Conservation (phyloP, 37 sponge, comb jelly and placozoan genomes). For the Halisarca cf. caerulea region DNA sequence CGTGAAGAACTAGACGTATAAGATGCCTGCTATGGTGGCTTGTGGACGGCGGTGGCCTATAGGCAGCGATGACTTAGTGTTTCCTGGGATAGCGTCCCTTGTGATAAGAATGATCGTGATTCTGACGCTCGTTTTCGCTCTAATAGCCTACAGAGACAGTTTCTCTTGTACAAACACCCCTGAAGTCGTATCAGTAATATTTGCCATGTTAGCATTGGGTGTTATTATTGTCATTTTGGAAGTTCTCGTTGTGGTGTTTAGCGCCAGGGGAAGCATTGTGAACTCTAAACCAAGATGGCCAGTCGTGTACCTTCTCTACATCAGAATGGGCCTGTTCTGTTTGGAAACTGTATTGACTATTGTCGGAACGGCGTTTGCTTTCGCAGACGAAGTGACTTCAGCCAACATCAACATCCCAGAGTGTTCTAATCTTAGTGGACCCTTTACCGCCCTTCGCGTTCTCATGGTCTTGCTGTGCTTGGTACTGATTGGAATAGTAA, state of each 20-base stretch:
- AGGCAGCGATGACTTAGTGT: conserved; percentile 81
- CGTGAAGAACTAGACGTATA: no score
- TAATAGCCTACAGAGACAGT: conserved; percentile 33
- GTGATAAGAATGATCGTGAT: conserved; percentile 39
- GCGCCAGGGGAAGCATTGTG: conserved; percentile 69
- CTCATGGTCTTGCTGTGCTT: conserved; percentile 45
- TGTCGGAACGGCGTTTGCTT: conserved; percentile 57
- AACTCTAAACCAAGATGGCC: conserved; percentile 44
- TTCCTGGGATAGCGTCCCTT: conserved; percentile 42
- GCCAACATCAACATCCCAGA: neutral
- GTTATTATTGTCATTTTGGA: conserved; percentile 32
- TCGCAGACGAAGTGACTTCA: conserved; percentile 18
- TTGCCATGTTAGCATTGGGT: conserved; percentile 6
- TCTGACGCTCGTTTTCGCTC: conserved; percentile 31
- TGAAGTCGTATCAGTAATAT: conserved; percentile 39
- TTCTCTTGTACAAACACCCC: conserved; percentile 42
- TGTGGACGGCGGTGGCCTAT: conserved; percentile 78
- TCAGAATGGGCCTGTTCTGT: conserved; percentile 41
- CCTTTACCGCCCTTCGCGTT: conserved; percentile 18
- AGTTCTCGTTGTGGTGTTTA: conserved; percentile 32
- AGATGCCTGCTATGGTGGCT: conserved; percentile 75
- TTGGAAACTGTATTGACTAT: conserved; percentile 51
- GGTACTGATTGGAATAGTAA: conserved; percentile 32
- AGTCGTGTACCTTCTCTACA: conserved; percentile 54
- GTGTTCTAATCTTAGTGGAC: conserved; percentile 40